Evolutionary conservation across 1,140 invertebrate species (phyloP).

Genomic region (Limonius californicus): DNA sequence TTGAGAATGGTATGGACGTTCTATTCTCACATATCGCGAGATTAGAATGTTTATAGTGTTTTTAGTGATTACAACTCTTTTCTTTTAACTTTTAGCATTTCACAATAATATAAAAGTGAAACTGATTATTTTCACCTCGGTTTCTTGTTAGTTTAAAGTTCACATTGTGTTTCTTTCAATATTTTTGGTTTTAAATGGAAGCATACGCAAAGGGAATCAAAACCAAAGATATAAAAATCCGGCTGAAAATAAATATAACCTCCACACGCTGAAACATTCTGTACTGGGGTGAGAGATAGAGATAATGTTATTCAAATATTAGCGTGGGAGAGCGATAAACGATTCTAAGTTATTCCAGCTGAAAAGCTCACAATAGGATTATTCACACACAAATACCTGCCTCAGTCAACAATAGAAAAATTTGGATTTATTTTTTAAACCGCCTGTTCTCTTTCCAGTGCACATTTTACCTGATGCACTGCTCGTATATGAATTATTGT

Average conservation of each 20-base stretch:
- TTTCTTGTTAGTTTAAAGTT: too few relatives aligned
- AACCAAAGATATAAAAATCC: too few relatives aligned
- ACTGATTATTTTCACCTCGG: too few relatives aligned
- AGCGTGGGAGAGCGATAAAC: constrained; percentile 23
- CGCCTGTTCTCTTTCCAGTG: constrained; percentile 19
- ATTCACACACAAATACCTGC: constrained; percentile 36
- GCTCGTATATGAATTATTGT: constrained; percentile 30
- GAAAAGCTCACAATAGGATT: constrained; percentile 26
- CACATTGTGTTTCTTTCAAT: too few relatives aligned
- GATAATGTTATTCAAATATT: constrained; percentile 19
- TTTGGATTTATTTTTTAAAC: constrained; percentile 32
- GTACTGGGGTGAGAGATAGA: constrained; percentile 19
- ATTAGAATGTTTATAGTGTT: too few relatives aligned
- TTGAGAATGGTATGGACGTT: too few relatives aligned
- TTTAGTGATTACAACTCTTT: too few relatives aligned
- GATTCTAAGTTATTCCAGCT: constrained; percentile 22
- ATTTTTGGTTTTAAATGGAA: too few relatives aligned
- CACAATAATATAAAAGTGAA: too few relatives aligned
- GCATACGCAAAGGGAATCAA: too few relatives aligned
- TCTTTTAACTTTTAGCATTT: too few relatives aligned
- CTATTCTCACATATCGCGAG: too few relatives aligned
- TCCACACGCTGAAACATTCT: background rate
- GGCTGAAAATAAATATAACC: constrained; percentile 5
- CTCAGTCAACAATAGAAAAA: constrained; percentile 31
- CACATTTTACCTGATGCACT: constrained; percentile 30